A percentile compares a stretch with the other conserved stretches of the same genome.
Conservation (phyloP, 2,113 vertebrate genomes). For the Aptenodytes patagonicus region DNA sequence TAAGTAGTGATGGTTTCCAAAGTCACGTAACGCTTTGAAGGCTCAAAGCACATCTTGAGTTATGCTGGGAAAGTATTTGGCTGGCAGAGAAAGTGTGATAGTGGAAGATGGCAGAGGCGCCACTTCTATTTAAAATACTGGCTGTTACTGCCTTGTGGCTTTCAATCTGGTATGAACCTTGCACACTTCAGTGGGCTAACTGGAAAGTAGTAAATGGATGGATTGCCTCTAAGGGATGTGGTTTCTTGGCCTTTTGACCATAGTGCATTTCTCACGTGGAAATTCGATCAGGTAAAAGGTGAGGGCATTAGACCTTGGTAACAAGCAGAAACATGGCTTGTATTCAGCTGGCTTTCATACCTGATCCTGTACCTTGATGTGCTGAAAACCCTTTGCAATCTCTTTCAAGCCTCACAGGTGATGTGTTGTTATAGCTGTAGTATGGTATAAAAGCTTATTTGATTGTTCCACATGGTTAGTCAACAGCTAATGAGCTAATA, state of each 20-base stretch:
- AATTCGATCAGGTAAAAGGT: background rate
- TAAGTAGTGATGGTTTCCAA: background rate
- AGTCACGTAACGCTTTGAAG: background rate
- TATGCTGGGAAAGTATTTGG: background rate
- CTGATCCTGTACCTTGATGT: background rate
- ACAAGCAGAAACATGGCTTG: background rate
- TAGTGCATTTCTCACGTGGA: accelerated
- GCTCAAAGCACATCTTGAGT: background rate
- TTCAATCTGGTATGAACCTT: background rate
- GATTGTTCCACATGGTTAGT: background rate
- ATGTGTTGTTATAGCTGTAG: background rate
- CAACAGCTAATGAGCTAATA: background rate
- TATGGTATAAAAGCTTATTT: background rate
- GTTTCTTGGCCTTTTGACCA: background rate
- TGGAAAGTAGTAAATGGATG: background rate
- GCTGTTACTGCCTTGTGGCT: background rate
- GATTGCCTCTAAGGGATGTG: background rate
- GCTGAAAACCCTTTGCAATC: background rate
- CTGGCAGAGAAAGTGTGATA: background rate
- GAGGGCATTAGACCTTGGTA: background rate
- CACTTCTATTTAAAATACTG: background rate
- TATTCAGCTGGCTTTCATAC: background rate
- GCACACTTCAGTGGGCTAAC: background rate
- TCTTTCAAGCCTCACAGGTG: background rate
- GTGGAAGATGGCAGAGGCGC: background rate